These are phyloP conservation scores for Campopleginae sp. DNA, from an alignment of 2,888 invertebrate genomes.

Conservation along the genomic window DNA sequence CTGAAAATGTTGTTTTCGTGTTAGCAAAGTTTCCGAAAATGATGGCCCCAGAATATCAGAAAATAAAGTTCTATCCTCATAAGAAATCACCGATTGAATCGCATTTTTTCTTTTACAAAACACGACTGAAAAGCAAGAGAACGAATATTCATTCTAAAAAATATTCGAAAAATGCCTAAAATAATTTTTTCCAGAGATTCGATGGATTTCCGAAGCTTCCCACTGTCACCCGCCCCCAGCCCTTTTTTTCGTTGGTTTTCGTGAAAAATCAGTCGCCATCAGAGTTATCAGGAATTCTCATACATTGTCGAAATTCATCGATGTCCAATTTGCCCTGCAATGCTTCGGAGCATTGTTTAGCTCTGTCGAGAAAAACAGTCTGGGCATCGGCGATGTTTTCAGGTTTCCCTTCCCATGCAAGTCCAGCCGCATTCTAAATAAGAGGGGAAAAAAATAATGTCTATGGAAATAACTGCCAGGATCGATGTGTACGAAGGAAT, in stretches of 20 bases:
- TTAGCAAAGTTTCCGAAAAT: not conserved
- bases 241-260: not conserved
- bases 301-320: slow-evolving; percentile 51
- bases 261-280: slow-evolving; percentile 24
- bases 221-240: not conserved
- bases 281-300: slow-evolving; percentile 13
- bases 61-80: not conserved
- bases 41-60: not conserved
- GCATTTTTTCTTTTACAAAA: not conserved
- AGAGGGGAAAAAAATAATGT: not conserved
- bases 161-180: not conserved
- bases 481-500: not conserved
- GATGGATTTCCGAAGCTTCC: not conserved
- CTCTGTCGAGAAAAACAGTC: slow-evolving; percentile 86
- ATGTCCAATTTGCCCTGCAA: slow-evolving; percentile 70
- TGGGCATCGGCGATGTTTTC: slow-evolving; percentile 87
- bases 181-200: no score
- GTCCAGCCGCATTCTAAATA: slow-evolving; percentile 86
- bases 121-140: not conserved
- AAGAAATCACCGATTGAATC: not conserved
- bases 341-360: slow-evolving; percentile 84
- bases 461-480: not conserved
- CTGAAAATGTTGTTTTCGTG: not conserved
- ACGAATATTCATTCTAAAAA: not conserved
- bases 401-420: slow-evolving; percentile 87